Evolutionary conservation across 1,140 invertebrate species (phyloP), one percentile per base, ranked within the genome.

Genomic region (Caenorhabditis brenneri): DNA sequence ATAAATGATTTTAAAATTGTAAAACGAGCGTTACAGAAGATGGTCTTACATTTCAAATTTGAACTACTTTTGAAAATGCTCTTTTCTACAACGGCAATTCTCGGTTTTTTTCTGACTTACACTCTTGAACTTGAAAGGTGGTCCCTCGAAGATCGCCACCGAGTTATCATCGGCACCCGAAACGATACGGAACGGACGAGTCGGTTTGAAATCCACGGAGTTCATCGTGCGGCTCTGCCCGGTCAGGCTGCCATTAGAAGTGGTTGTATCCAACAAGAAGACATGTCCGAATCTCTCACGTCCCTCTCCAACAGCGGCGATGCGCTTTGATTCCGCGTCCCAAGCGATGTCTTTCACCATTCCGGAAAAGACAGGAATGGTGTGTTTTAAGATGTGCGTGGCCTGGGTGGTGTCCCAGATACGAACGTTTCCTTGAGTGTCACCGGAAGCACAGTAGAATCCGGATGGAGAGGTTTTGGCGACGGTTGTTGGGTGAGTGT

Each of bases 401-500:
- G 96, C 96, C 89, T 99, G 97, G 0, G 97, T 95, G 0, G 97
- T 99, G 91, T 99, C 97, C 97, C 97, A 99, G 91, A 99, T 98
- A 39, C 97, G 93, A 79, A 99, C 93, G 92, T 98, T 99, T 36
- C 97, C 97, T 12, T 94, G 95, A 86, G 94, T 94, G 93, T 98
- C 97, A 92, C 95, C 97, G 88, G 97, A 99, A 78, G 96, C 96
- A 90, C 99, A 98, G 90, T 99, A 99, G 92, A 97, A 99, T 85
- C 84, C 84, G 60, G 58, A 46, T 2, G 97, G 97, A 65, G 97
- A 97, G 92, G 98, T 99, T 92, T 98, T 98, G 60, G 97, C 97
- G 78, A 97, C 96, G 90, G 96, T 97, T 2, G 97, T 96, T 88
- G 94, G 93, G 88, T 95, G 95, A 49, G 96, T 95, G 92, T 99